Base-by-base conservation (phyloP, 1,140 invertebrate genomes). In the Zaprionus gabonicus region DNA sequence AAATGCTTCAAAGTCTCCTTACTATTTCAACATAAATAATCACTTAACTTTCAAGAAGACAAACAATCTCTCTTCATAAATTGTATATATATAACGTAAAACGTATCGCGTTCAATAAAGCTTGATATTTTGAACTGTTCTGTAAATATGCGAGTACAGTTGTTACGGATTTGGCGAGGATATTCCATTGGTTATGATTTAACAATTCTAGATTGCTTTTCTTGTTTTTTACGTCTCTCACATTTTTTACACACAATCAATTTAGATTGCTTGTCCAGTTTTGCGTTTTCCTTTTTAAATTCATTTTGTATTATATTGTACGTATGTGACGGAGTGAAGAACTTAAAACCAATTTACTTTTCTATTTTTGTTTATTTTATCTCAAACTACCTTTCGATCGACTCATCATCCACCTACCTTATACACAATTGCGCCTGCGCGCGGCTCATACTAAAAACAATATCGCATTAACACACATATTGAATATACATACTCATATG, bases 341-440 rank as follows among this genome's bases (percentile, higher is more conserved):
- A 46, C 41, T 46, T 46, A 46, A 46, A 46, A 68, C 59, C 75
- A 79, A 88, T 75, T 88, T 88, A 88, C 70, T 56, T 78, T 87
- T 88, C 72, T 74, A 76, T 72, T 87, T 84, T 86, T 82, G 66
- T 80, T 82, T 82, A 82, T 69, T 71, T 82, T 81, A 81, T 84
- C 81, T 76, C 66, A 88, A 68, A 80, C 77, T 72, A 78, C 70
- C 80, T 90, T 81, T 86, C 82, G 85, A 90, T 90, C 82, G 85
- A 82, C 76, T 90, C 83, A 87, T 90, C 85, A 83, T 84, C 86
- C 85, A 85, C 79, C 84, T 87, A 82, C 81, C 81, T 77, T 75
- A 81, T 76, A 78, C 60, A 84, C 74, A 66, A 68, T 62, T 77
- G 69, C 74, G 72, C 68, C 58, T 71, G 72, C 67, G 72, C 72